These are phyloP conservation scores for Cotesia typhae DNA, from an alignment of 1,140 invertebrate genomes.

Conservation along the genomic window DNA sequence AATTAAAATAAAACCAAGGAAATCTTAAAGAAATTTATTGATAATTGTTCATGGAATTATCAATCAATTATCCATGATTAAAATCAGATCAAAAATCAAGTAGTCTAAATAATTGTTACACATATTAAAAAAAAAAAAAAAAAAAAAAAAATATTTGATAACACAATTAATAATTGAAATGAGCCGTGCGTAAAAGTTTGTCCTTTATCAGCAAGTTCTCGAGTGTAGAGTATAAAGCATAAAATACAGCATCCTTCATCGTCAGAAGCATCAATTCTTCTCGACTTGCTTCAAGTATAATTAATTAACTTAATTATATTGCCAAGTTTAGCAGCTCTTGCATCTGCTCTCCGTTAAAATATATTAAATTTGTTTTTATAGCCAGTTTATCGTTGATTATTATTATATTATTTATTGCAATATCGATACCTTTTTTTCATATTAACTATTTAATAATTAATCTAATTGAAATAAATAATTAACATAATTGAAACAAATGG, in stretches of 20 bases:
- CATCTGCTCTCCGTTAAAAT: conserved; percentile 16
- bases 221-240: conserved; percentile 37
- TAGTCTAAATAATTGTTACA: not conserved
- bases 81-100: too few species aligned
- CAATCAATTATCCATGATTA: too few species aligned
- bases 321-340: conserved; percentile 41
- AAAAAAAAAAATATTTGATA: conserved; percentile 7
- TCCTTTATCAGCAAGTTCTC: conserved; percentile 48
- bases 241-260: conserved; percentile 29
- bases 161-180: conserved; percentile 30
- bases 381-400: not conserved
- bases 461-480: too few species aligned
- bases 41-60: too few species aligned
- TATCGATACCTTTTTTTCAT: too few species aligned
- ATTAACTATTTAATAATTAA: too few species aligned
- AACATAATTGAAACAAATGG: too few species aligned
- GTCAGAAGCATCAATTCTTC: conserved; percentile 42
- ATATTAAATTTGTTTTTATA: conserved; percentile 20
- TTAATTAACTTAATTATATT: conserved; percentile 54
- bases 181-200: conserved; percentile 41
- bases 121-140: too few species aligned
- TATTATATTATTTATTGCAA: too few species aligned
- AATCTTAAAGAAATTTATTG: too few species aligned
- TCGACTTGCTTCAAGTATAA: conserved; percentile 36
- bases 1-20: too few species aligned